A percentile compares a stretch with the other conserved stretches of the same genome.
Evolutionary conservation across 2,797 vertebrate species (phyloP).

Genomic region (Helostoma temminkii): DNA sequence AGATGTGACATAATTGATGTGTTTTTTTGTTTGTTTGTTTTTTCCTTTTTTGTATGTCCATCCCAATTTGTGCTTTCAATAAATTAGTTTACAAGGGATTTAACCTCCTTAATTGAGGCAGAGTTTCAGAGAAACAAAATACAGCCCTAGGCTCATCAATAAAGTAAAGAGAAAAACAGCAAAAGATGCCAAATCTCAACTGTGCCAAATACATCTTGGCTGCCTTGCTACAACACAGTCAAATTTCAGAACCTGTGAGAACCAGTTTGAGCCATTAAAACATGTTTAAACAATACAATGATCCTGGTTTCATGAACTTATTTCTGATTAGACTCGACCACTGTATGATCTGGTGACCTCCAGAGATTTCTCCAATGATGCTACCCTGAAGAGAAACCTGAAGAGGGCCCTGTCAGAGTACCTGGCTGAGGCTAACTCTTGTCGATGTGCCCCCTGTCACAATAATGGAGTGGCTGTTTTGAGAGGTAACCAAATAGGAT

Average conservation of each 20-base stretch:
- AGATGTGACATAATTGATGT: background rate
- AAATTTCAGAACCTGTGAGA: too few species aligned
- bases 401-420: constrained; percentile 87
- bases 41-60: background rate
- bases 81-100: constrained; percentile 3
- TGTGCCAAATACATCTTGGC: too few species aligned
- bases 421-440: constrained; percentile 87
- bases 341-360: constrained; percentile 90
- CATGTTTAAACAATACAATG: too few species aligned
- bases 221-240: too few species aligned
- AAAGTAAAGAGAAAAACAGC: too few species aligned
- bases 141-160: constrained; percentile 32
- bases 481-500: constrained; percentile 83
- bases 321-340: constrained; percentile 82
- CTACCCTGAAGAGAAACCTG: constrained; percentile 87
- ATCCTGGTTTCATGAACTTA: too few species aligned
- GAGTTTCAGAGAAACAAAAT: constrained; percentile 39
- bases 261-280: too few species aligned
- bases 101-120: constrained; percentile 16
- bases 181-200: too few species aligned
- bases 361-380: constrained; percentile 81
- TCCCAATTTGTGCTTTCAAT: background rate
- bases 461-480: constrained; percentile 90
- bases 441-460: constrained; percentile 88
- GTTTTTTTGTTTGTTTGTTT: background rate